These are phyloP conservation scores for Aphidius colemani DNA, from an alignment of 2,888 invertebrate species.

Conservation along the genomic window DNA sequence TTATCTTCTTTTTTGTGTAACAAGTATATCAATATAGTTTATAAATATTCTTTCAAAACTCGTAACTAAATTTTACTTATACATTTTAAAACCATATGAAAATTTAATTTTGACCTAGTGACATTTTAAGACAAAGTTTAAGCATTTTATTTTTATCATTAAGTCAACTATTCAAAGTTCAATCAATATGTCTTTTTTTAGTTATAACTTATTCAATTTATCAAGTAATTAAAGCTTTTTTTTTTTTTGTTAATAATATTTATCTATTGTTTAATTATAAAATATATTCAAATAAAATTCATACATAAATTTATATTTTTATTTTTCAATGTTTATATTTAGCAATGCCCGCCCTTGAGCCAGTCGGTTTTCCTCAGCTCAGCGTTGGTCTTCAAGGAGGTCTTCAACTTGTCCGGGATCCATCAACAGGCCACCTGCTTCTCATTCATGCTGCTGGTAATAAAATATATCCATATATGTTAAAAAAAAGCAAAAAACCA, in stretches of 20 bases:
- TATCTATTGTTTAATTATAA: no score
- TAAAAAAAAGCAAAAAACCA: not conserved
- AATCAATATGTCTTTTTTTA: no score
- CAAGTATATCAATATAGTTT: no score
- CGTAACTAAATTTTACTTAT: no score
- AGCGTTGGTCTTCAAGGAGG: conserved; percentile 52
- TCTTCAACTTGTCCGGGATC: conserved; percentile 81
- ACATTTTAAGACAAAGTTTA: conserved; percentile 41
- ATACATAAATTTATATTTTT: not conserved
- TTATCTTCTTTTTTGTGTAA: no score
- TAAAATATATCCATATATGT: conserved; percentile 14
- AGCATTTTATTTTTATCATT: conserved; percentile 24
- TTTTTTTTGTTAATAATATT: no score
- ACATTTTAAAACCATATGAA: not conserved
- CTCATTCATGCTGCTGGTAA: conserved; percentile 75
- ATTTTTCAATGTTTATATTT: conserved; percentile 17
- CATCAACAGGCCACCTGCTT: conserved; percentile 80
- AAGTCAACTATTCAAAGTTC: conserved; percentile 34
- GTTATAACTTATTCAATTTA: no score
- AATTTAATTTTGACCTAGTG: conserved; percentile 43
- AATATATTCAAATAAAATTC: no score
- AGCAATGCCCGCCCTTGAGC: conserved; percentile 69
- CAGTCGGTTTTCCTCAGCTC: conserved; percentile 70
- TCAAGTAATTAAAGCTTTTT: no score
- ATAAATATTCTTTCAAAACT: no score